Evolutionary conservation across 2,888 invertebrate species (phyloP), one percentile per base, ranked within the genome.

Genomic region (Eumacrocentrus americanus): DNA sequence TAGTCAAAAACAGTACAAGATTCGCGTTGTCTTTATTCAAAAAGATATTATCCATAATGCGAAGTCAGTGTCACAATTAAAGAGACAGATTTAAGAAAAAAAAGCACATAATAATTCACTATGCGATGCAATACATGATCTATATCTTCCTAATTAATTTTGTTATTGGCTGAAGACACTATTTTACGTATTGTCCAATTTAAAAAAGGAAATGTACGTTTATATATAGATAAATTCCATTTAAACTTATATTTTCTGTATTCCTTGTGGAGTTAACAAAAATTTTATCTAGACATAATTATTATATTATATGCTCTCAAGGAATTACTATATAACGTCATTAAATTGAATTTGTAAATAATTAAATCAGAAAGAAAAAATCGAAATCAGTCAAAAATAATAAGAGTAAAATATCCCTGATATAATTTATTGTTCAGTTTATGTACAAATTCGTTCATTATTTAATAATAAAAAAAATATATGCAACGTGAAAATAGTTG

Each of bases 121-220:
- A 65, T 48, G 12, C 37, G 38, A 63, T 64, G 65, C 67, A 62
- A 63, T 65, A 61, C 37, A 48, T 60, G 60, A 60, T 62, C 14
- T 59, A 51, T 46, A 65, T 58, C 55, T 54, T 66, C 47, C 57
- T 65, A 58, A 44, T 70, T 68, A 18, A 68, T 71, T 73, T 68
- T 64, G 68, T 70, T 64, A 62, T 67, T 66, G 68, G 64, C 66
- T 74, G 72, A 75, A 74, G 35, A 50, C 35, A 35, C 20, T 34
- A 34, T 34, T 18, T 50, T 50, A 42, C 25, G 20, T 40, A 35
- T 52, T 37, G 35, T 29, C 23, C n/a, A 51, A 11, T 58, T 55
- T 61, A 57, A 63, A 57, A 54, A 53, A 60, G n/a, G n/a, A n/a
- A n/a, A 60, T 60, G 54, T 60, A 60, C 42, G 48, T 62, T 61